These are phyloP conservation scores for Pseudolycoriella hygida DNA, from an alignment of 2,888 invertebrate species.

Conservation along the genomic window DNA sequence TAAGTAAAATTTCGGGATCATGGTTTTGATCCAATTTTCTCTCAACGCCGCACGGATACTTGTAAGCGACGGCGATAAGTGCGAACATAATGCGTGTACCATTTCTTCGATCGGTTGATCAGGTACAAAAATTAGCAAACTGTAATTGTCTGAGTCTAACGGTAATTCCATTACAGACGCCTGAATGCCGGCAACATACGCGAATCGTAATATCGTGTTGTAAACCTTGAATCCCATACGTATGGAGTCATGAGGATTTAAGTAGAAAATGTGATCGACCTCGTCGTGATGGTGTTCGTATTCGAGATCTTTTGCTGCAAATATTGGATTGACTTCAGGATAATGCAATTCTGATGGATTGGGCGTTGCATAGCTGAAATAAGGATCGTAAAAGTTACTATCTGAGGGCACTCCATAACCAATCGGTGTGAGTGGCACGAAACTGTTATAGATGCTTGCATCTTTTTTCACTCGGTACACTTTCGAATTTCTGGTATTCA, in stretches of 20 bases:
- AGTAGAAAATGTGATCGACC: constrained; percentile 24
- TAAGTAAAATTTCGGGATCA: constrained; percentile 63
- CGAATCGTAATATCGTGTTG: constrained; percentile 58
- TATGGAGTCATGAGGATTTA: constrained; percentile 29
- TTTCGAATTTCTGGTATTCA: too few species aligned
- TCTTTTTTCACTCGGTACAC: too few species aligned
- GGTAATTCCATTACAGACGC: constrained; percentile 59
- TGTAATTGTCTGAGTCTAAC: constrained; percentile 62
- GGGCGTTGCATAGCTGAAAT: background rate
- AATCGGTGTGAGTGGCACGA: background rate
- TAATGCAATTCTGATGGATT: background rate
- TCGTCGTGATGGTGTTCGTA: background rate
- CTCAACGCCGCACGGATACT: constrained; percentile 48
- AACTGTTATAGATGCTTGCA: too few species aligned
- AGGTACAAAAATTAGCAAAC: constrained; percentile 55
- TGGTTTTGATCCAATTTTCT: constrained; percentile 53
- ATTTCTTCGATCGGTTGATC: constrained; percentile 43
- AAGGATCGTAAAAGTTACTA: background rate
- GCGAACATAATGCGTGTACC: constrained; percentile 23
- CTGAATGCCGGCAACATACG: constrained; percentile 51
- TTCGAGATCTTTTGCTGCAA: background rate
- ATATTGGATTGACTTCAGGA: background rate
- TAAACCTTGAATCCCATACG: constrained; percentile 55
- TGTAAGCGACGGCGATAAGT: constrained; percentile 40
- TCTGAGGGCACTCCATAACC: background rate